Evolutionary conservation across 2,888 invertebrate genomes (phyloP).

Genomic region (Eulithis prunata): DNA sequence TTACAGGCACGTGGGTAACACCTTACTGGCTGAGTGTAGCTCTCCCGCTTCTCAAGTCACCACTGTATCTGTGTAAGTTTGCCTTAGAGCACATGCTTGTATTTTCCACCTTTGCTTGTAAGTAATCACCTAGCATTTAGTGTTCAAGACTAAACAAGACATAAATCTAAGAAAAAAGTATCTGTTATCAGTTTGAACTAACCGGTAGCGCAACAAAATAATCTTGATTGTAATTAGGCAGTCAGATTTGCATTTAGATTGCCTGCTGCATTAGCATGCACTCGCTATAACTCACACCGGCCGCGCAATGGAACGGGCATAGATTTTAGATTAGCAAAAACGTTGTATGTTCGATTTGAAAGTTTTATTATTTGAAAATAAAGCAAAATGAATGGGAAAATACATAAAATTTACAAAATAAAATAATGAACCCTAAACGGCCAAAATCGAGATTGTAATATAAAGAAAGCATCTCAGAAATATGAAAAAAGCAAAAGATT

Average conservation of each 20-base stretch:
- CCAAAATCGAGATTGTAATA: too few species aligned
- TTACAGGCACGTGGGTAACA: too few species aligned
- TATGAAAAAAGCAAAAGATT: too few species aligned
- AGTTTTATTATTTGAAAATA: slow-evolving; percentile 18
- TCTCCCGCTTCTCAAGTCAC: too few species aligned
- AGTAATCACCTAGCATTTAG: not conserved
- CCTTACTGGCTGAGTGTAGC: too few species aligned
- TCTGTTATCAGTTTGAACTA: slow-evolving; percentile 24
- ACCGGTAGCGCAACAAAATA: slow-evolving; percentile 51
- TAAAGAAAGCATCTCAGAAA: too few species aligned
- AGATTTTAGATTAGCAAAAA: slow-evolving; percentile 72
- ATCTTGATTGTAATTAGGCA: slow-evolving; percentile 73
- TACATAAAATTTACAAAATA: too few species aligned
- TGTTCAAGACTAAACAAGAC: not conserved
- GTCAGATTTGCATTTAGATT: slow-evolving; percentile 73
- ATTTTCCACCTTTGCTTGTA: not conserved
- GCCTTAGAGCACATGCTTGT: too few species aligned
- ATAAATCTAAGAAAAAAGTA: slow-evolving; percentile 8
- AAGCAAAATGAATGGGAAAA: too few species aligned
- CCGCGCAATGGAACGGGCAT: slow-evolving; percentile 39
- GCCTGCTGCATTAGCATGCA: slow-evolving; percentile 66
- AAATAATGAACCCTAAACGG: too few species aligned
- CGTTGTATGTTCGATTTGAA: slow-evolving; percentile 40
- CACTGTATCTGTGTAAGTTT: too few species aligned
- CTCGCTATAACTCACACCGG: slow-evolving; percentile 41